phyloP scores from a whole-genome alignment of 2,797 vertebrate species.

The Alauda arvensis region DNA sequence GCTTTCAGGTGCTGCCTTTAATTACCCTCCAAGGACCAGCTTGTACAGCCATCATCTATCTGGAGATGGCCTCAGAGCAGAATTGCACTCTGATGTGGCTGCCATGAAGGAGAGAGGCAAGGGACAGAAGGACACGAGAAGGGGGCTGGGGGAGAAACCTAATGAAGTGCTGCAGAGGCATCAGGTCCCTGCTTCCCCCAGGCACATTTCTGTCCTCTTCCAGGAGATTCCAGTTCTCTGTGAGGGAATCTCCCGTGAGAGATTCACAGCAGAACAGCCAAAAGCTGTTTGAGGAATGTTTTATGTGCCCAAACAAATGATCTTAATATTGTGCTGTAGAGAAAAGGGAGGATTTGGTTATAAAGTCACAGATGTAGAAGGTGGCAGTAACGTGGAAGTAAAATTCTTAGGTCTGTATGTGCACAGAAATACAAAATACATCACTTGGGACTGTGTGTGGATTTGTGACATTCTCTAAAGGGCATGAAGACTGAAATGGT shows the following conservation, averaged over 20 bases:
- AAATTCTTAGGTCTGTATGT: neutral
- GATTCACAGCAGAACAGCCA: neutral
- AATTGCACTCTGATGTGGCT: slow-evolving; percentile 4
- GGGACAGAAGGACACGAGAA: neutral
- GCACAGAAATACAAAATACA: neutral
- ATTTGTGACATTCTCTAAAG: neutral
- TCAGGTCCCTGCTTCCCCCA: neutral
- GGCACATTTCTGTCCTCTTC: neutral
- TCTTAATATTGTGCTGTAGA: neutral
- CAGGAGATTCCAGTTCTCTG: neutral
- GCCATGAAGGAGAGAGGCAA: neutral
- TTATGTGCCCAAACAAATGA: neutral
- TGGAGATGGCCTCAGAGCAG: neutral
- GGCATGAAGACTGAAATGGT: neutral
- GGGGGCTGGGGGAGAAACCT: neutral
- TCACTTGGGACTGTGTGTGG: neutral
- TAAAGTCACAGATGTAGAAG: neutral
- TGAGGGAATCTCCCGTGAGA: neutral
- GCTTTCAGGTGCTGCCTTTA: neutral
- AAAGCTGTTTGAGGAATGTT: slow-evolving; percentile 13
- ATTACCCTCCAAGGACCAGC: slow-evolving; percentile 9
- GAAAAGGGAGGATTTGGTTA: neutral
- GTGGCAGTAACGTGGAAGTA: neutral
- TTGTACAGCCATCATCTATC: neutral
- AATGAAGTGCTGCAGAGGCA: neutral